Base-by-base conservation (phyloP, 2,797 vertebrate genomes). In the Micromesistius poutassou region DNA sequence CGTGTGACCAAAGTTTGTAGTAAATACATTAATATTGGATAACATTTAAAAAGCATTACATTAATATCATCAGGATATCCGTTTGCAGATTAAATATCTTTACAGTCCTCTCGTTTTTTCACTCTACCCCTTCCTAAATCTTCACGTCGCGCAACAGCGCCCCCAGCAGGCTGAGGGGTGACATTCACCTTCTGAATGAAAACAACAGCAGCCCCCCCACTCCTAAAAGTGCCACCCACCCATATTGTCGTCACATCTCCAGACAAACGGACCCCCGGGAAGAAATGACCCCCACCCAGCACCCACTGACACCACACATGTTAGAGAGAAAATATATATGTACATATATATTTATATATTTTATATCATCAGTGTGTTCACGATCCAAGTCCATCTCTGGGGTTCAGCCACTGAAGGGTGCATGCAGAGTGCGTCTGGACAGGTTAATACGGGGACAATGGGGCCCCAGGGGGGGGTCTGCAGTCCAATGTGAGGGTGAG, bases 31-130 rank as follows among this genome's bases (percentile, higher is more conserved):
- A 90, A 92, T 92, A 91, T 90, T 89, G 90, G 85, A 92, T 89
- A 93, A 91, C 93, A 91, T 89, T 92, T 93, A 91, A 85, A 94
- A 94, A 94, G 93, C 93, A 91, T 88, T 91, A 94, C 94, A 94
- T 92, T 90, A 84, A 92, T 93, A 93, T 90, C 86, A 88, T 90
- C 84, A 87, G 86, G 83, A 91, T 91, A 90, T 90, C 83, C 74
- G 87, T 90, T 91, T 89, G 89, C 85, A 86, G 87, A 91, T 91
- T 89, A 87, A 90, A 87, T 86, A 86, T 85, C 84, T 91, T 86
- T 88, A 90, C 91, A 89, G 89, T 88, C 84, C 87, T 85, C 78
- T 72, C 76, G 85, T 85, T 75, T 90, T 85, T 85, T 83, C 78
- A 84, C 82, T 76, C 77, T 70, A 76, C 33, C 77, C 82, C 84